Evolutionary conservation across 2,113 vertebrate species (phyloP), one percentile per base, ranked within the genome.

Genomic region (Okapia johnstoni): DNA sequence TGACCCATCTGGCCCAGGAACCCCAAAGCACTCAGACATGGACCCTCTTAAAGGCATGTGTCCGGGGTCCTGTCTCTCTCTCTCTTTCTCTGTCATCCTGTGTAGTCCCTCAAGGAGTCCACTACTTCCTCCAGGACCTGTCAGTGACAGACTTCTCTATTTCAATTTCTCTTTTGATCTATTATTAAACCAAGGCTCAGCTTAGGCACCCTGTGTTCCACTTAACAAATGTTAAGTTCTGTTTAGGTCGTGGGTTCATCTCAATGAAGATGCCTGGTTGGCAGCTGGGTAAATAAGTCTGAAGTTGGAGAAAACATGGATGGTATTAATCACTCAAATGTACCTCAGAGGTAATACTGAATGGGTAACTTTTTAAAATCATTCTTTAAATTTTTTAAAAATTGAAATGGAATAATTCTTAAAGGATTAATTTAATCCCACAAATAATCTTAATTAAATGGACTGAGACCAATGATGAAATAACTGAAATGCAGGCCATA

Each of bases 361-460:
- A 16, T 15, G 46, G 36, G 57, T 61, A 1, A 25, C 16, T 81
- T 86, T 89, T 93, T 23, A 13, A 52, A 66, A 87, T 50, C 57
- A 86, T 92, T 96, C 60, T 33, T 96, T 79, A 73, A 63, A 70
- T 73, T 40, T 70, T n/a, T 1, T 11, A 23, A 90, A 96, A 92
- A 79, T 26, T 73, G 58, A 94, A 95, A 92, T 96, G 63, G 83
- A 97, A 95, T 88, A 58, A 85, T 97, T 97, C 76, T 94, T 97
- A 93, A 86, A 84, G 57, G 61, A 97, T 97, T 96, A 96, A 91
- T 70, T 91, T 97, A 97, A 96, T 95, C 90, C 63, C 80, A 46
- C 25, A 84, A 96, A 87, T 84, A 96, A 97, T 63, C 90, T 87
- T 96, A 92, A 97, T 96, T 98, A 97, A 96, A 96, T 58, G 85